phyloP scores from a whole-genome alignment of 2,888 invertebrate genomes.

The Actias luna region DNA sequence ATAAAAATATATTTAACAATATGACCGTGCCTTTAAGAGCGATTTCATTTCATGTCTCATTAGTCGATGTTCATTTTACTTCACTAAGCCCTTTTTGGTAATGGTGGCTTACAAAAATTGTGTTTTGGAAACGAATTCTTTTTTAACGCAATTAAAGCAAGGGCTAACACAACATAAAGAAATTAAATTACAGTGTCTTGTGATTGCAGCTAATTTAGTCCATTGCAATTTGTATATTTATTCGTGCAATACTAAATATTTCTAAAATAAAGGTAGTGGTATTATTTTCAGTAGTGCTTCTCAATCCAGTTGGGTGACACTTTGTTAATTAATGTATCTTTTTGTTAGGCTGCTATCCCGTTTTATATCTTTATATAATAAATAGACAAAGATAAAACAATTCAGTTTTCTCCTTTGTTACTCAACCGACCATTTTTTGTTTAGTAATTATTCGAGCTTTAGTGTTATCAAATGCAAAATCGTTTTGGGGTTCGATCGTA shows the following conservation, averaged over 20 bases:
- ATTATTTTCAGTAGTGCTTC: no score
- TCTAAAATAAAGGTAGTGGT: no score
- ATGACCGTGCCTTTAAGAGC: slow-evolving; percentile 12
- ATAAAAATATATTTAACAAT: neutral
- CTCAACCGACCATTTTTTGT: no score
- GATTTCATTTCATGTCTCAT: slow-evolving; percentile 25
- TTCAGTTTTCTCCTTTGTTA: no score
- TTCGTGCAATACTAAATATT: neutral
- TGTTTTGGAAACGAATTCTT: slow-evolving; percentile 13
- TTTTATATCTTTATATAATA: no score
- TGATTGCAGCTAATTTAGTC: neutral
- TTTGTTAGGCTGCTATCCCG: no score
- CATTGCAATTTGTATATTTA: neutral
- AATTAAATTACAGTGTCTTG: neutral
- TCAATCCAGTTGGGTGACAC: no score
- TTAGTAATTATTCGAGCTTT: no score
- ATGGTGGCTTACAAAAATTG: slow-evolving; percentile 17
- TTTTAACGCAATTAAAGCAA: slow-evolving; percentile 13
- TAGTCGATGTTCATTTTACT: slow-evolving; percentile 37
- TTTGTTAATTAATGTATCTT: no score
- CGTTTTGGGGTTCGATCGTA: no score
- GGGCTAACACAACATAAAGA: neutral
- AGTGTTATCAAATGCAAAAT: no score
- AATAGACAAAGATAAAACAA: no score
- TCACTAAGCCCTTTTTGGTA: slow-evolving; percentile 27